Conservation (phyloP, 2,797 vertebrate genomes). For the Botia almorhae region DNA sequence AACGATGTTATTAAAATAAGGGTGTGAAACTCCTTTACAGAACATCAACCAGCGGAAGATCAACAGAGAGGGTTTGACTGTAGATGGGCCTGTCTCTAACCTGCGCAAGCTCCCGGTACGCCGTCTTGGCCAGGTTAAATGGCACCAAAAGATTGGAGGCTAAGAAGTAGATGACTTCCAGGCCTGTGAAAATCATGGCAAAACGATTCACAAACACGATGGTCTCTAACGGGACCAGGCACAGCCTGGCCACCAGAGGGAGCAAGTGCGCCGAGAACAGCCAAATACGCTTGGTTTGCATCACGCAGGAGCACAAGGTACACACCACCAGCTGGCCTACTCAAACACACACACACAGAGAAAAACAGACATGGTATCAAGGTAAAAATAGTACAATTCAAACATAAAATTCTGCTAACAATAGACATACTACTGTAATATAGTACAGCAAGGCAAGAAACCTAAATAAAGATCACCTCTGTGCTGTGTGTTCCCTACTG, state of each 20-base stretch:
- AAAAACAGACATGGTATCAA: neutral
- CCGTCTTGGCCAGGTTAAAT: constrained; percentile 97
- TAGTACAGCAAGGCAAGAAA: neutral
- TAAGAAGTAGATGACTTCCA: constrained; percentile 97
- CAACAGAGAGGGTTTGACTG: no score
- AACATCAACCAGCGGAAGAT: neutral
- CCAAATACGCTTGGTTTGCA: constrained; percentile 96
- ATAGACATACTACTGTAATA: neutral
- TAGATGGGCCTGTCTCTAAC: constrained; percentile 64
- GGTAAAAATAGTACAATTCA: neutral
- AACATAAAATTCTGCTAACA: neutral
- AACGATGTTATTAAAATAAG: no score
- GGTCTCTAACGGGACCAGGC: constrained; percentile 94
- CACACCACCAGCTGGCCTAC: constrained; percentile 31
- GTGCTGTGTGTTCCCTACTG: neutral
- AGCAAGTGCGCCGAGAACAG: constrained; percentile 98
- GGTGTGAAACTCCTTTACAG: no score
- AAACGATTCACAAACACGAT: constrained; percentile 97
- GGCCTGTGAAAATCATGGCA: constrained; percentile 97
- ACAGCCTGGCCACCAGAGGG: constrained; percentile 94
- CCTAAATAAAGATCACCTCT: constrained; percentile 2
- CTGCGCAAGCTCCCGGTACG: constrained; percentile 95
- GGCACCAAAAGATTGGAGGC: constrained; percentile 95
- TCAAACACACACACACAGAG: constrained; percentile 13
- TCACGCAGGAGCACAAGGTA: constrained; percentile 62